Evolutionary conservation across 2,113 vertebrate genomes (phyloP).

Genomic region (Phocoena sinus): DNA sequence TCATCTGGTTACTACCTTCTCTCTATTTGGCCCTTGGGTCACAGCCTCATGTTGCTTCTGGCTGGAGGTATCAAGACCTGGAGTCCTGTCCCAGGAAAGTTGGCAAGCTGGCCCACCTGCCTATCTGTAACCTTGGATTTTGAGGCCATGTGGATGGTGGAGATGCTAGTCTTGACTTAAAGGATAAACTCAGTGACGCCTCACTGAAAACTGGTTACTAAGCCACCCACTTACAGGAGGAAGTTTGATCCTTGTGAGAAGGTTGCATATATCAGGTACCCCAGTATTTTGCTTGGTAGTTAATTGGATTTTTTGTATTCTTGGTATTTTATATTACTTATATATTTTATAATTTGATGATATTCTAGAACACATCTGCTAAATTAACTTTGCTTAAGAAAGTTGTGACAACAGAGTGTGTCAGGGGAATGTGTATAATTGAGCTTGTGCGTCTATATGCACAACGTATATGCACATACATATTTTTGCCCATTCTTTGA

Average conservation of each 20-base stretch:
- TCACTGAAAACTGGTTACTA: not conserved
- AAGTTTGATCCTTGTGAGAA: not conserved
- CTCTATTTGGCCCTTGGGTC: not conserved
- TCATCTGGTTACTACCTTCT: not conserved
- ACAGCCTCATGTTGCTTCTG: not conserved
- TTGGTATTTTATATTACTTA: not conserved
- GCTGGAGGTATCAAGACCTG: not conserved
- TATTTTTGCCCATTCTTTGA: not conserved
- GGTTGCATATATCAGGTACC: not conserved
- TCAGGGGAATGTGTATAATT: not conserved
- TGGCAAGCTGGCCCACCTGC: not conserved
- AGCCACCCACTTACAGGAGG: not conserved
- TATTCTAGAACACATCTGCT: not conserved
- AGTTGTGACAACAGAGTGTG: not conserved
- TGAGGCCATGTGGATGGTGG: not conserved
- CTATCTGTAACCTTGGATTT: not conserved
- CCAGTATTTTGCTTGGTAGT: not conserved
- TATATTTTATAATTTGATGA: not conserved
- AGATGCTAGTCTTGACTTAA: not conserved
- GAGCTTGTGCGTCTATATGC: not conserved
- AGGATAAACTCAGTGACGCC: not conserved
- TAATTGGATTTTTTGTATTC: not conserved
- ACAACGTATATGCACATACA: not conserved
- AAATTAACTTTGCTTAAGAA: not conserved
- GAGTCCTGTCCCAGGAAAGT: not conserved